These are phyloP conservation scores for Lacanobia wlatinum DNA, from an alignment of 2,888 invertebrate genomes.

Conservation along the genomic window DNA sequence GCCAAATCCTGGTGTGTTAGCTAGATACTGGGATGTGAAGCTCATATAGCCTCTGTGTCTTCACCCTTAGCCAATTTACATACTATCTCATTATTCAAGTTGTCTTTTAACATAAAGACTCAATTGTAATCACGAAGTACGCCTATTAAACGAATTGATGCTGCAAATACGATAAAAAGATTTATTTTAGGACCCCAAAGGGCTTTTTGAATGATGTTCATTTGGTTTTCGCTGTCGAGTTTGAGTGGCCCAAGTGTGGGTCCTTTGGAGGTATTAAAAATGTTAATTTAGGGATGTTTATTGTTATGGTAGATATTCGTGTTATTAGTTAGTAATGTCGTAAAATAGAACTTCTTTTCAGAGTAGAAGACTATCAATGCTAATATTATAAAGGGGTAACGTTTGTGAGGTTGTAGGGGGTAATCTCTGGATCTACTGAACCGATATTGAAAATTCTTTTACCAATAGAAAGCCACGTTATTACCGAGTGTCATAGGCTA, in stretches of 20 bases:
- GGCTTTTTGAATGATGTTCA: conserved; percentile 71
- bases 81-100: conserved; percentile 43
- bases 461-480: too few relatives aligned
- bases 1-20: too few relatives aligned
- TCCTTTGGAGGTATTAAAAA: not conserved
- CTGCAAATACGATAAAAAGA: conserved; percentile 72
- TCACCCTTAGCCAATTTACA: conserved; percentile 36
- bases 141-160: conserved; percentile 66
- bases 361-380: too few relatives aligned
- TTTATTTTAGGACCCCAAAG: conserved; percentile 68
- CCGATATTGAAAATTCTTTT: too few relatives aligned
- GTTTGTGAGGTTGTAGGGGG: too few relatives aligned
- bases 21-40: too few relatives aligned
- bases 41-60: not conserved
- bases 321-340: not conserved
- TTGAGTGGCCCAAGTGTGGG: conserved; percentile 54
- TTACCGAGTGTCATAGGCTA: too few relatives aligned
- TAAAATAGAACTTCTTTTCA: not conserved
- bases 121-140: conserved; percentile 62
- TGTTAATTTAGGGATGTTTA: conserved; percentile 2
- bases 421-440: too few relatives aligned
- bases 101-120: conserved; percentile 47
- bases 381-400: too few relatives aligned
- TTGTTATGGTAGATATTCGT: not conserved
- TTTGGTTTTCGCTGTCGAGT: conserved; percentile 66